These are phyloP conservation scores for Saxidomus purpurata DNA, from an alignment of 1,140 invertebrate genomes.

Conservation along the genomic window DNA sequence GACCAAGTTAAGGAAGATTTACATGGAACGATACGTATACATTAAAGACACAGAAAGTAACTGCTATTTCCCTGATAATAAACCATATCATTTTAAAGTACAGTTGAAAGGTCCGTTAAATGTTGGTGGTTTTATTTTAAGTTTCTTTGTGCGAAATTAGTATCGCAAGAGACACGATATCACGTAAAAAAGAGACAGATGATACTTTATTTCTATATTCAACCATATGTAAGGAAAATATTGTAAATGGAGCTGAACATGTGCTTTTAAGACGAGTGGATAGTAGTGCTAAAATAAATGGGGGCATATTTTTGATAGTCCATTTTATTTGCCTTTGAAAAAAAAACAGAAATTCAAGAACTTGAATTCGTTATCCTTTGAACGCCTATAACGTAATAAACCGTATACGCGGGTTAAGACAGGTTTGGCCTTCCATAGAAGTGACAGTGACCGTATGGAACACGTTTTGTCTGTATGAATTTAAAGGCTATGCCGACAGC, in stretches of 20 bases:
- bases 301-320: conserved; percentile 55
- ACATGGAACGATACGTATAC: conserved; percentile 46
- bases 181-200: too few species aligned
- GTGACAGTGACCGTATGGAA: too few species aligned
- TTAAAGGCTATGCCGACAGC: too few species aligned
- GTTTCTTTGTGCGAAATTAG: conserved; percentile 30
- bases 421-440: too few species aligned
- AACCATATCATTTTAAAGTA: conserved; percentile 27
- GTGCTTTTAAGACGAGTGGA: conserved; percentile 9
- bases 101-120: conserved; percentile 16
- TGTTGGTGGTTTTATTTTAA: conserved; percentile 32
- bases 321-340: conserved; percentile 65
- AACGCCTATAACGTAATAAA: too few species aligned
- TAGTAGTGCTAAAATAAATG: not conserved
- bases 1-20: conserved; percentile 30
- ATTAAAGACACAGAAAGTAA: conserved; percentile 34
- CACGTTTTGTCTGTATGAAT: too few species aligned
- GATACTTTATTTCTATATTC: conserved; percentile 38
- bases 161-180: not conserved
- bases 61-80: conserved; percentile 17
- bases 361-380: conserved; percentile 68
- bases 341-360: conserved; percentile 46
- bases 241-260: conserved; percentile 40
- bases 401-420: too few species aligned
- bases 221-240: conserved; percentile 45